Conservation (phyloP, 2,113 vertebrate species). For the Chascanopsetta lugubris region DNA sequence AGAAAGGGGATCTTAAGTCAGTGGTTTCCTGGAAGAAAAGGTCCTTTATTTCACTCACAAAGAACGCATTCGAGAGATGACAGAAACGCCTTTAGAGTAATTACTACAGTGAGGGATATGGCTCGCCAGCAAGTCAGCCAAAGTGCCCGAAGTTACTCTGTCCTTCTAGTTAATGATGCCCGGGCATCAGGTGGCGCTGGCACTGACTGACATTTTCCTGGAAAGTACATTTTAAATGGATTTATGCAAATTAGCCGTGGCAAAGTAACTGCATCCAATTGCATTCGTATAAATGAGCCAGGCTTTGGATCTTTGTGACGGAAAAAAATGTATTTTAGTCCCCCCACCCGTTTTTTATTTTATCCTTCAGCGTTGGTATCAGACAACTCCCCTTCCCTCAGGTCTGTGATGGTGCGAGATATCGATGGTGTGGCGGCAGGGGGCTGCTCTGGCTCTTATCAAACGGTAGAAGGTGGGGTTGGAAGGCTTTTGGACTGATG, state of each 20-base stretch:
- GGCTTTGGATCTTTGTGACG: constrained; percentile 38
- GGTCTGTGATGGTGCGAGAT: constrained; percentile 65
- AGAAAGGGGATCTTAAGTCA: constrained; percentile 53
- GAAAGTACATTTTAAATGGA: constrained; percentile 80
- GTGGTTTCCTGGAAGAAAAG: constrained; percentile 54
- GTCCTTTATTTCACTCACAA: constrained; percentile 64
- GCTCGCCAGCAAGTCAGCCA: constrained; percentile 41
- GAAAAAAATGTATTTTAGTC: constrained; percentile 33
- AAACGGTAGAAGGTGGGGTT: constrained; percentile 31
- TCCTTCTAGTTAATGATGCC: constrained; percentile 59
- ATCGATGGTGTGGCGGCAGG: constrained; percentile 72
- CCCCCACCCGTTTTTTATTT: constrained; percentile 32
- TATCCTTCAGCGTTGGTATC: constrained; percentile 31
- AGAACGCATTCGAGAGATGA: constrained; percentile 55
- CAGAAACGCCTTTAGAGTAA: constrained; percentile 64
- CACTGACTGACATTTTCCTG: constrained; percentile 83
- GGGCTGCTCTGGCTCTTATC: constrained; percentile 71
- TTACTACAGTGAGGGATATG: constrained; percentile 60
- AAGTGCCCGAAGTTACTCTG: constrained; percentile 48
- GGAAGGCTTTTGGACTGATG: constrained; percentile 46
- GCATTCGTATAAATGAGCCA: constrained; percentile 78
- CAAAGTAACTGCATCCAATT: constrained; percentile 85
- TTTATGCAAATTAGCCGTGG: constrained; percentile 89
- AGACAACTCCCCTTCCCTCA: constrained; percentile 61
- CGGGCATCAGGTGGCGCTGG: constrained; percentile 86